Evolutionary conservation across 2,888 invertebrate genomes (phyloP), one percentile per base, ranked within the genome.

Genomic region (Suillia variegata): DNA sequence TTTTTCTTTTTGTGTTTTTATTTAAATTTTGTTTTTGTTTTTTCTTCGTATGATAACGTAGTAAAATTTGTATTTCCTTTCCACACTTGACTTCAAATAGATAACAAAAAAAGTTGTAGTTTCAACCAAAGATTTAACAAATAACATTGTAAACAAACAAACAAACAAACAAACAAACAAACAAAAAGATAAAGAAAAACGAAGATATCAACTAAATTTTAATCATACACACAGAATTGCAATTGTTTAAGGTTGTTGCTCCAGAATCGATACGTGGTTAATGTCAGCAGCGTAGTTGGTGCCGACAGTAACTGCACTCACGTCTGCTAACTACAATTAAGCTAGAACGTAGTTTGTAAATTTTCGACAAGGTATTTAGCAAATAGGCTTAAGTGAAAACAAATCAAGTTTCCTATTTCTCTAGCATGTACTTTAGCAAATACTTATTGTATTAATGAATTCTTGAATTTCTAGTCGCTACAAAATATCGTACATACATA

Each of bases 41-140:
- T n/a, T n/a, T n/a, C n/a, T n/a, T n/a, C n/a, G n/a, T n/a, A n/a
- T n/a, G n/a, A n/a, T n/a, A n/a, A n/a, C n/a, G n/a, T n/a, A n/a
- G n/a, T n/a, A n/a, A n/a, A n/a, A n/a, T n/a, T n/a, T n/a, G n/a
- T n/a, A n/a, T n/a, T n/a, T n/a, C n/a, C n/a, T n/a, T n/a, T n/a
- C n/a, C n/a, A n/a, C 6, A 38, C 38, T 38, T 26, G 26, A n/a
- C 38, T 38, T 38, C 38, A 13, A 38, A 26, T n/a, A 17, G 24
- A 13, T 31, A 50, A 48, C 12, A 12, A 48, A 54, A 15, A 17
- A 38, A 74, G 74, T 72, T 75, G 74, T 75, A 70, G 73, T 67
- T 67, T 51, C 67, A 74, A 75, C 74, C 74, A 74, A 74, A 74
- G 74, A 71, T 75, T 67, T 74, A 61, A 13, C 18, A 18, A 45